A percentile compares a stretch with the other conserved stretches of the same genome.
Evolutionary conservation across 2,113 vertebrate species (phyloP).

Genomic region (Neolamprologus modestus): DNA sequence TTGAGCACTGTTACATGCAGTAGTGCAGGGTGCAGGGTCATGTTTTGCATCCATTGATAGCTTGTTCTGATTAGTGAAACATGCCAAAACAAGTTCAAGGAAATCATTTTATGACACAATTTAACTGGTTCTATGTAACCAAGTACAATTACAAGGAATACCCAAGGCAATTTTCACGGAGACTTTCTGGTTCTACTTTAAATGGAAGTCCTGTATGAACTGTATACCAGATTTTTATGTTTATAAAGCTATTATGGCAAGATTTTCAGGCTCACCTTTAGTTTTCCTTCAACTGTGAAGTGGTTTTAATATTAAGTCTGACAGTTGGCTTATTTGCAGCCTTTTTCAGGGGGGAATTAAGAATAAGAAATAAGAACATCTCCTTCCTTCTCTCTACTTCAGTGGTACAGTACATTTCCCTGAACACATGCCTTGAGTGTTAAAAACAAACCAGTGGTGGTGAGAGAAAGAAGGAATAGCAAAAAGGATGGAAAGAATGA

Average conservation of each 20-base stretch:
- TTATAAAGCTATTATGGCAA: not conserved
- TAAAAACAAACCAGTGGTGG: constrained; percentile 2
- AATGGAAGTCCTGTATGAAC: not conserved
- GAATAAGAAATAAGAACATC: not conserved
- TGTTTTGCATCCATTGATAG: not conserved
- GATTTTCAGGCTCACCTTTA: not conserved
- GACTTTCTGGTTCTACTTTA: not conserved
- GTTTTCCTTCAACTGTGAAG: not conserved
- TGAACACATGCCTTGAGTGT: not conserved
- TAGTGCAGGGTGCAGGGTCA: not conserved
- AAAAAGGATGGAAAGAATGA: constrained; percentile 29
- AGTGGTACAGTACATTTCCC: constrained; percentile 4
- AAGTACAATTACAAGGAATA: not conserved
- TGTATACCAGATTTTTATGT: not conserved
- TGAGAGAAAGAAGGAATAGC: not conserved
- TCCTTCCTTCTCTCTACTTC: not conserved
- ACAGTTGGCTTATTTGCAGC: not conserved
- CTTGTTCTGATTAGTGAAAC: not conserved
- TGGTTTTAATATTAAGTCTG: not conserved
- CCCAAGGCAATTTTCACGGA: not conserved
- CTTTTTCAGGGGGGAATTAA: not conserved
- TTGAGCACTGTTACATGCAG: not conserved
- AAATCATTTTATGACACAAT: not conserved
- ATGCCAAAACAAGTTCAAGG: not conserved
- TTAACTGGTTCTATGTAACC: not conserved